Evolutionary conservation across 2,113 vertebrate genomes (phyloP).

Genomic region (Gadus chalcogrammus): DNA sequence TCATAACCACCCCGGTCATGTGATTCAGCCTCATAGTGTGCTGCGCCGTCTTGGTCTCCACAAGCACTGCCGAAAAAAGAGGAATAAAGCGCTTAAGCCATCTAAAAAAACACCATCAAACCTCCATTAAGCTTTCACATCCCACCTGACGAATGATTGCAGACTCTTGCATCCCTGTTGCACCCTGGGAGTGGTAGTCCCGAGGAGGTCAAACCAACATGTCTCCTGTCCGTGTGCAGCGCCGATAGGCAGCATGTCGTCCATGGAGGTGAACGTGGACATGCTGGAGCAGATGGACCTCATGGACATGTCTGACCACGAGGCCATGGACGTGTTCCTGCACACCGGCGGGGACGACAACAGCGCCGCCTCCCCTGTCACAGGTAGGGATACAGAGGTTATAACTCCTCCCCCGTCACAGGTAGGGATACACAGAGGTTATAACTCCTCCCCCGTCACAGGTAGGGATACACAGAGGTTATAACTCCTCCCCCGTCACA

Average conservation of each 20-base stretch:
- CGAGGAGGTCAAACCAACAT: neutral
- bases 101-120: too few species aligned
- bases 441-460: conserved; percentile 72
- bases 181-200: neutral
- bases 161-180: neutral
- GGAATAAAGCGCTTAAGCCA: too few species aligned
- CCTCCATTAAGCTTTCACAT: neutral
- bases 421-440: too few species aligned
- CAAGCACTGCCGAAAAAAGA: too few species aligned
- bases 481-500: conserved; percentile 72
- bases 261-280: conserved; percentile 98
- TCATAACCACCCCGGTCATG: too few species aligned
- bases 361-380: conserved; percentile 75
- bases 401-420: too few species aligned
- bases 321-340: conserved; percentile 93
- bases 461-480: conserved; percentile 65
- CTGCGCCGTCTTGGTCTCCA: too few species aligned
- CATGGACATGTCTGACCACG: conserved; percentile 96
- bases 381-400: conserved; percentile 69
- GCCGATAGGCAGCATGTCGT: conserved; percentile 97
- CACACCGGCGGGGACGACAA: conserved; percentile 90
- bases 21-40: too few species aligned
- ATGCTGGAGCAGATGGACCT: conserved; percentile 98
- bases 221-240: conserved; percentile 65
- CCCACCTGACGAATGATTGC: too few species aligned